These are phyloP conservation scores for Campopleginae sp. DNA, from an alignment of 2,888 invertebrate genomes.

Conservation along the genomic window DNA sequence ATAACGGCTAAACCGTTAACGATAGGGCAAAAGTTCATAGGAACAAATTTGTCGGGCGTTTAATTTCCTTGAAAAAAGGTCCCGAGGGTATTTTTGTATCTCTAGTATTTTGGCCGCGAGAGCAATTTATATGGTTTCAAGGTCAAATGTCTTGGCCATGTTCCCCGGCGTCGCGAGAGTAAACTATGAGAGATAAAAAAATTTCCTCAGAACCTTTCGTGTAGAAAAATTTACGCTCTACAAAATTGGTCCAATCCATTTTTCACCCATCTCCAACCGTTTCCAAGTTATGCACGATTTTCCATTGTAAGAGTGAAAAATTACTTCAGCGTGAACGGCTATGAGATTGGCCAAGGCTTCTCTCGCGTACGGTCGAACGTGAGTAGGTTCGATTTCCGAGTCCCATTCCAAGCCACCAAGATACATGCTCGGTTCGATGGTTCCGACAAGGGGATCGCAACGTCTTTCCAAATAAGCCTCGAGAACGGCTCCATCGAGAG, in stretches of 20 bases:
- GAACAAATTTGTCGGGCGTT: not conserved
- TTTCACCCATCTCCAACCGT: not conserved
- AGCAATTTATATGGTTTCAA: not conserved
- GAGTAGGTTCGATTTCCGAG: conserved; percentile 90
- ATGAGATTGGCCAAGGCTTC: conserved; percentile 93
- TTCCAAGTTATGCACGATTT: not conserved
- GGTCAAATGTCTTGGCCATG: not conserved
- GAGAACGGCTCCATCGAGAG: conserved; percentile 88
- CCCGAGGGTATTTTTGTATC: not conserved
- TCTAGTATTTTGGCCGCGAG: not conserved
- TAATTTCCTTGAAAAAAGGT: not conserved
- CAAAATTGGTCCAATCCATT: not conserved
- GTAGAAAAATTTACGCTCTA: not conserved
- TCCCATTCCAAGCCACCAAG: conserved; percentile 95
- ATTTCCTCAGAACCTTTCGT: not conserved
- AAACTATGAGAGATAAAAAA: not conserved
- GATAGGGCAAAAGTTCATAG: not conserved
- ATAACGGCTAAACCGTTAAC: not conserved
- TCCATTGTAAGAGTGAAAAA: not conserved
- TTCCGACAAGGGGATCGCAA: conserved; percentile 97
- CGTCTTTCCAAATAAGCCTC: conserved; percentile 95
- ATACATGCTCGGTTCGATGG: conserved; percentile 98
- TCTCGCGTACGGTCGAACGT: conserved; percentile 94
- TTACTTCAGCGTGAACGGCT: conserved; percentile 91
- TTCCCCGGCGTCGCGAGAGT: not conserved